These are phyloP conservation scores for Pachypanchax playfairii DNA, from an alignment of 2,113 vertebrate species.

Conservation along the genomic window DNA sequence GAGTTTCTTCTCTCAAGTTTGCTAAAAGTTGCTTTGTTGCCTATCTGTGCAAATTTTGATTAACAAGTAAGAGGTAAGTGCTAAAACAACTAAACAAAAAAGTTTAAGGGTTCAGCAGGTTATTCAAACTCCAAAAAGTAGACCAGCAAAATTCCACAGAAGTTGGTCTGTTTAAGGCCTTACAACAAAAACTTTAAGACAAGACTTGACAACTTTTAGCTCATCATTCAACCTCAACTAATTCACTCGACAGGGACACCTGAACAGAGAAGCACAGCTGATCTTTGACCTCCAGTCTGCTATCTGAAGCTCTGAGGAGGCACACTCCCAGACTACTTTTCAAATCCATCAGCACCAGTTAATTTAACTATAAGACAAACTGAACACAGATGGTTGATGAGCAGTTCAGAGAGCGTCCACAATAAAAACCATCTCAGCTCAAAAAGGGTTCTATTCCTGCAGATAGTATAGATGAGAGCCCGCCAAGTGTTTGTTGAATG, in stretches of 20 bases:
- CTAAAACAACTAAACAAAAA: too few relatives aligned
- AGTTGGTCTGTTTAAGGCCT: background rate
- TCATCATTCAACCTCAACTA: conserved; percentile 44
- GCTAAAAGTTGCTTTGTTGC: background rate
- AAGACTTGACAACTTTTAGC: conserved; percentile 36
- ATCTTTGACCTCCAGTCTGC: conserved; percentile 51
- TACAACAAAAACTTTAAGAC: conserved; percentile 9
- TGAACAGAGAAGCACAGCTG: conserved; percentile 21
- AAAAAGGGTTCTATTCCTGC: conserved; percentile 33
- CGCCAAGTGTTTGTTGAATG: conserved; percentile 45
- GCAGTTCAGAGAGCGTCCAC: conserved; percentile 26
- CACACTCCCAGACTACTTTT: conserved; percentile 37
- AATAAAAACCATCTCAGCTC: conserved; percentile 21
- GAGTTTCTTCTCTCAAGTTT: background rate
- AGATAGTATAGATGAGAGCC: too few relatives aligned
- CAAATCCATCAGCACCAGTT: conserved; percentile 54
- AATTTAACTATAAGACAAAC: conserved; percentile 39
- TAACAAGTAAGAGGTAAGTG: too few relatives aligned
- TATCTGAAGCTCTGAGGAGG: conserved; percentile 47
- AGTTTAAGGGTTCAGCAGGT: too few relatives aligned
- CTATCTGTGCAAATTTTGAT: background rate
- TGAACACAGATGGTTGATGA: conserved; percentile 39
- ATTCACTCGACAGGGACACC: conserved; percentile 18
- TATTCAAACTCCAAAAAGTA: too few relatives aligned
- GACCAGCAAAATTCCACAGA: conserved; percentile 16